Base-by-base conservation (phyloP, 1,140 invertebrate genomes). In the Sminthurides bifidus region DNA sequence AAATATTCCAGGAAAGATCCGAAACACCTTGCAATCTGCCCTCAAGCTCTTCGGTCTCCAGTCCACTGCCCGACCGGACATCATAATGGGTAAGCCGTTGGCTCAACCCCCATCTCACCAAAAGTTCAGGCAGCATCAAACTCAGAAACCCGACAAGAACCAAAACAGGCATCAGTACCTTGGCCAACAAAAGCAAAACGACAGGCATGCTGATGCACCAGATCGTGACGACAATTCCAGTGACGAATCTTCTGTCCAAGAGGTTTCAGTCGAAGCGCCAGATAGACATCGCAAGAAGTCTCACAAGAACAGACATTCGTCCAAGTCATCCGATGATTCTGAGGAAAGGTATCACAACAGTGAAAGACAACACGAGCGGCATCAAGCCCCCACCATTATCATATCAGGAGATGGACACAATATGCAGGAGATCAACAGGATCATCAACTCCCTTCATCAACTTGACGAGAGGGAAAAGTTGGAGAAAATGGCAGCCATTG, bases 321-420 rank as follows among this genome's bases (percentile, higher is more conserved):
- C n/a, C n/a, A n/a, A n/a, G n/a, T n/a, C n/a, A n/a, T n/a, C n/a
- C n/a, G n/a, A n/a, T n/a, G n/a, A n/a, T n/a, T n/a, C n/a, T n/a
- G n/a, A n/a, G 17, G 26, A 6, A 5, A 12, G 3, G 10, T 8
- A 21, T 30, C 23, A 26, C 12, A 48, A 10, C 5, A 41, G 23
- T 8, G 8, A 8, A 35, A 35, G 33, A 35, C 33, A n/a, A 35
- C 33, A 8, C n/a, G 33, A 35, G 33, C 33, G 33, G n/a, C 33
- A 8, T 35, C 10, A 27, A 46, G 4, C 44, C 19, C 44, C 46
- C n/a, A 59, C 54, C 1, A 58, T 58, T 26, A 49, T 64, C 5
- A 64, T 64, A 21, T 27, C 35, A n/a, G 58, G 56, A 33, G 54
- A 55, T 19, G 58, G 56, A 41, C 51, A 44, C 40, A 51, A 64